These are phyloP conservation scores for Falco novaeseelandiae DNA, from an alignment of 2,797 vertebrate species.

Conservation along the genomic window DNA sequence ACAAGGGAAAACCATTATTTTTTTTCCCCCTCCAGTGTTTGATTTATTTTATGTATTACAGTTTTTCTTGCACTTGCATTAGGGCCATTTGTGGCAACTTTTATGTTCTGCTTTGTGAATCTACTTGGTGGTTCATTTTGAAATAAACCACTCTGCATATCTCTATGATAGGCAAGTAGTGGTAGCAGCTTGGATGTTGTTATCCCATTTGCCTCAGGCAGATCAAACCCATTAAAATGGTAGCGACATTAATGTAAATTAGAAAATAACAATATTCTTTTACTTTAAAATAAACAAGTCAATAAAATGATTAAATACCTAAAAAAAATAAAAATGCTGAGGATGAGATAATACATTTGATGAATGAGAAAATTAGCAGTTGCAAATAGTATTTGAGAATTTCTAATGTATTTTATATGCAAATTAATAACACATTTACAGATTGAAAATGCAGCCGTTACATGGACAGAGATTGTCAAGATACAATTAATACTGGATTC, in stretches of 20 bases:
- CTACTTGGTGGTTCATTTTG: background rate
- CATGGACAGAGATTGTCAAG: background rate
- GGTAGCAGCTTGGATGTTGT: background rate
- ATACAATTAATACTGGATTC: background rate
- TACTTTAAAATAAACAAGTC: background rate
- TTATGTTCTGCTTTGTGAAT: background rate
- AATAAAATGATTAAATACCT: background rate
- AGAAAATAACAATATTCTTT: constrained; percentile 1
- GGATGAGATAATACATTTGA: background rate
- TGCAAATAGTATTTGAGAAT: background rate
- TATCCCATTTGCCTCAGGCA: background rate
- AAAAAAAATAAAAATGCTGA: background rate
- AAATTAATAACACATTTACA: constrained; percentile 31
- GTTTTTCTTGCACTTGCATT: background rate
- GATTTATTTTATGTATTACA: background rate
- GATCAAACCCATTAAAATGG: background rate
- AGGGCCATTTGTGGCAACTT: background rate
- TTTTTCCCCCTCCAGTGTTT: background rate
- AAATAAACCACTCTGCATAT: background rate
- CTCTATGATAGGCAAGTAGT: background rate
- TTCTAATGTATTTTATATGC: background rate
- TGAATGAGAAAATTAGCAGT: constrained; percentile 12
- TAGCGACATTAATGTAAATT: background rate
- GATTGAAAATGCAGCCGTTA: background rate
- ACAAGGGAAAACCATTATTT: background rate